These are phyloP conservation scores for Platyscapa corneri DNA, from an alignment of 1,140 invertebrate species.

Conservation along the genomic window DNA sequence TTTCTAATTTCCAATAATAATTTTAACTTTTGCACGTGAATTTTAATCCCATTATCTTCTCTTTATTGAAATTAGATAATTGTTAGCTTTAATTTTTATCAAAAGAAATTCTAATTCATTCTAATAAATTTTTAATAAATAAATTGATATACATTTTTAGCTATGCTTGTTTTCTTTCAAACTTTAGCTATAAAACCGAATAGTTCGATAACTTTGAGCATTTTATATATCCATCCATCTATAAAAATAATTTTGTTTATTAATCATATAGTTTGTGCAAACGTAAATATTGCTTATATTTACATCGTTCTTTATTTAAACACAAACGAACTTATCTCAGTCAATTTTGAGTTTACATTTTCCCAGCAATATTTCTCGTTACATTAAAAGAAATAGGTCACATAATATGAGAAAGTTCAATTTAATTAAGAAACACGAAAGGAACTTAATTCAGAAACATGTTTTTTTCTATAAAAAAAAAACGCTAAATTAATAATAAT, in stretches of 20 bases:
- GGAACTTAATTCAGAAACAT: not conserved
- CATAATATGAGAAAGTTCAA: not conserved
- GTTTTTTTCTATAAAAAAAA: not conserved
- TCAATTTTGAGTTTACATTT: not conserved
- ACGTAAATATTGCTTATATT: not conserved
- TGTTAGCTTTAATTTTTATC: too few relatives aligned
- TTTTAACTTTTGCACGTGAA: too few relatives aligned
- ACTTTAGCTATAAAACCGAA: too few relatives aligned
- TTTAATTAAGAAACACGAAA: not conserved
- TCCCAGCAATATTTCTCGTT: not conserved
- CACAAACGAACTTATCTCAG: not conserved
- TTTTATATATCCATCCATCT: not conserved
- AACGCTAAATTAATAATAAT: not conserved
- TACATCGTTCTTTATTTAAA: not conserved
- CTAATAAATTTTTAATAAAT: not conserved
- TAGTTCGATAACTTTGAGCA: too few relatives aligned
- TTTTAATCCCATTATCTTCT: too few relatives aligned
- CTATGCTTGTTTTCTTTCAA: too few relatives aligned
- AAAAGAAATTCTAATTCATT: not conserved
- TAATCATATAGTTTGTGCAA: not conserved
- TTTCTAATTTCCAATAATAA: not conserved
- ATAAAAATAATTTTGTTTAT: not conserved
- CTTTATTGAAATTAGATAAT: too few relatives aligned
- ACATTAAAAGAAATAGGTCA: slow-evolving; percentile 1
- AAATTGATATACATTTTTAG: too few relatives aligned